Base-by-base conservation (phyloP, 2,888 invertebrate genomes). In the Sarcophaga subvicina region DNA sequence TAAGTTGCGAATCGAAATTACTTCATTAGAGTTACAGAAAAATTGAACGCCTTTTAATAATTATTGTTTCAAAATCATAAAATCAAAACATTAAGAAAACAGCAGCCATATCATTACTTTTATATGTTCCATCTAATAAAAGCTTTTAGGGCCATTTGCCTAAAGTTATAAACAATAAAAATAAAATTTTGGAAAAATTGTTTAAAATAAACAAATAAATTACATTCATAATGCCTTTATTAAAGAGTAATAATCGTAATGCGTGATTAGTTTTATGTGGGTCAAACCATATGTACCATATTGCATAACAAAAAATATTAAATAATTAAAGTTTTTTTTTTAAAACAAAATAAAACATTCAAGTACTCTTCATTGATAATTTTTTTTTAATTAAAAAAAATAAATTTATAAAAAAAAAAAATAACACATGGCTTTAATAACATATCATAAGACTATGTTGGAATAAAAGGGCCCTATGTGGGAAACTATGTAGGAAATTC, bases 1-100 rank as follows among this genome's bases (percentile, higher is more conserved):
- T 69, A 45, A 69, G 47, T 49, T 47, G 20, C 69, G 27, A 69
- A 69, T 69, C 45, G 20, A 69, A 69, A 14, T 47, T 22, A 47
- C 47, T 69, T 69, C 49, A 47, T 69, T 69, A 69, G 47, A 12
- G 14, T 22, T 69, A 69, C 27, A 69, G 37, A 37, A 10, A 10
- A 8, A 69, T 47, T 69, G 20, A 45, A 69, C 47, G 49, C 69
- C 69, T 69, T 69, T 22, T 69, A 20, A 22, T 69, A 69, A 69
- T 12, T n/a, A 49, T 69, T 47, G 0, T 8, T 37, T 37, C 37
- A 37, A 37, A 37, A 69, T 22, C 47, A 69, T 69, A 22, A 47
- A 67, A 25, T 67, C 20, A 45, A n/a, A 69, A 49, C 14, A 49
- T 5, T 20, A 59, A 59, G n/a, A 59, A 12, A 67, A 67, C 45